Evolutionary conservation across 2,113 vertebrate genomes (phyloP).

Genomic region (Phalacrocorax brasilianus): DNA sequence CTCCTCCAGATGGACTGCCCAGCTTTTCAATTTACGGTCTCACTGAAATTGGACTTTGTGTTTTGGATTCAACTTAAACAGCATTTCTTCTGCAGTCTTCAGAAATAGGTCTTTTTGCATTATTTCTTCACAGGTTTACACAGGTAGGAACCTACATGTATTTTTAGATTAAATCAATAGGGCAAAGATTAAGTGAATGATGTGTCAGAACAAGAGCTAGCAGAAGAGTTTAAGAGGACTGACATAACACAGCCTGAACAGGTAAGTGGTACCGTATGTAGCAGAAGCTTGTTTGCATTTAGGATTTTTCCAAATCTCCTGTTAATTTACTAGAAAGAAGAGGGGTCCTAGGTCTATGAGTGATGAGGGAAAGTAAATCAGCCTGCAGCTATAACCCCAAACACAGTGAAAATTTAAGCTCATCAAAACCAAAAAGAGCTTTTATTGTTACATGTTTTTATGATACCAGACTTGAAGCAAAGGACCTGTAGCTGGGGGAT

Average conservation of each 20-base stretch:
- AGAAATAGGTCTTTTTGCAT: background rate
- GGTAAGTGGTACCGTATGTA: background rate
- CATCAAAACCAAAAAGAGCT: background rate
- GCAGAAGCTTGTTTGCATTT: background rate
- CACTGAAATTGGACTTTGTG: background rate
- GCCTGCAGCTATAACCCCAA: background rate
- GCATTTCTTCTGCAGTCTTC: background rate
- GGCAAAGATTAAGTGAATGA: background rate
- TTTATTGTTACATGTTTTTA: background rate
- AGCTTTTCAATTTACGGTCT: background rate
- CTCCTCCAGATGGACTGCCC: background rate
- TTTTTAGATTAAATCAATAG: slow-evolving; percentile 27
- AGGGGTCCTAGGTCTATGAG: background rate
- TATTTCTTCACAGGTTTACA: background rate
- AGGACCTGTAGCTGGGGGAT: background rate
- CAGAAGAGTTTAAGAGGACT: background rate
- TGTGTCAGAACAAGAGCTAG: background rate
- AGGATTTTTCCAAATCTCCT: background rate
- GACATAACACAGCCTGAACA: background rate
- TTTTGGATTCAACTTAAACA: background rate
- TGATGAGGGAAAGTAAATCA: background rate
- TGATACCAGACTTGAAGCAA: background rate
- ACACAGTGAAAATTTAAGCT: background rate
- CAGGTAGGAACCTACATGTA: background rate
- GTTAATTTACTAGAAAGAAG: background rate